Percentiles rank a stretch among this genome's conserved stretches.
Evolutionary conservation across 1,140 invertebrate species (phyloP).

Genomic region (honey bee (Apis mellifera)): Amel_HAv3.1 CM009940.2:8914501-8915000

Average conservation of each 20-base stretch:
- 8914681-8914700: neutral
- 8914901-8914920: neutral
- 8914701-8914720: constrained; percentile 10
- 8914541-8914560: neutral
- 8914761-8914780: constrained; percentile 24
- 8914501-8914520: neutral
- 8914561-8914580: neutral
- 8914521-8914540: neutral
- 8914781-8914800: constrained; percentile 20
- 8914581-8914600: too few species aligned
- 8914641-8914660: constrained; percentile 50
- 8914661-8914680: constrained; percentile 24
- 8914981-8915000: too few species aligned
- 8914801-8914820: neutral
- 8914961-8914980: too few species aligned
- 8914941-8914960: neutral
- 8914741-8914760: constrained; percentile 24
- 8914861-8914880: constrained; percentile 26
- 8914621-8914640: constrained; percentile 10
- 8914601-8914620: constrained; percentile 2
- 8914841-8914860: neutral
- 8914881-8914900: neutral
- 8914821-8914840: constrained; percentile 3
- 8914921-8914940: too few species aligned
- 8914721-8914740: constrained; percentile 37